Percentiles rank a stretch among this genome's conserved stretches.
Conservation (phyloP, 2,888 invertebrate species). For the Sturmia bella region DNA sequence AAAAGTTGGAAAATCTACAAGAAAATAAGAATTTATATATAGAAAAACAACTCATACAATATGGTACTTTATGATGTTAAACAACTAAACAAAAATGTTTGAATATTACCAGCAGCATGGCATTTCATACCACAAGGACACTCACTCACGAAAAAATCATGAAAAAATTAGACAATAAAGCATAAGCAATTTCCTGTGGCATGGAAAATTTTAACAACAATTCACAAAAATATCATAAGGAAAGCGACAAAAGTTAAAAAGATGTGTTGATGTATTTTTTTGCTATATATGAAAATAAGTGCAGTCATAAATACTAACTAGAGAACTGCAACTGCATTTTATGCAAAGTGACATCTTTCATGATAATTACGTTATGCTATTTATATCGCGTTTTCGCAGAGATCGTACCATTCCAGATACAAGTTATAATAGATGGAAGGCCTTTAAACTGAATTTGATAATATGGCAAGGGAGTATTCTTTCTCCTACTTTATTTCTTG, state of each 20-base stretch:
- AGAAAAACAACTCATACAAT: conserved; percentile 26
- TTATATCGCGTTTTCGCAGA: too few relatives aligned
- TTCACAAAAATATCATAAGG: conserved; percentile 16
- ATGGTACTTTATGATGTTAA: conserved; percentile 29
- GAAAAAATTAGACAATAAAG: conserved; percentile 32
- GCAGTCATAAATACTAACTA: not conserved
- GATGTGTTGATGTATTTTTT: conserved; percentile 40
- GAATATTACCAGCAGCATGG: conserved; percentile 13
- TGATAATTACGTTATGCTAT: too few relatives aligned
- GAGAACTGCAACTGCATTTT: not conserved
- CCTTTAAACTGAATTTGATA: too few relatives aligned
- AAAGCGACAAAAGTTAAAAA: conserved; percentile 46
- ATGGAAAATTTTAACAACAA: conserved; percentile 34
- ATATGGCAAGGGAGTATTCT: too few relatives aligned
- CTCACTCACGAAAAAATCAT: conserved; percentile 27
- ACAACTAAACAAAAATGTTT: conserved; percentile 11
- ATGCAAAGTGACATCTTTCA: conserved; percentile 13
- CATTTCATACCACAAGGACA: conserved; percentile 57
- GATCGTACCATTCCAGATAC: too few relatives aligned
- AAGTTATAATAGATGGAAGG: too few relatives aligned
- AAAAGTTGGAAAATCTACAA: conserved; percentile 52
- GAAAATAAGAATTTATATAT: conserved; percentile 2
- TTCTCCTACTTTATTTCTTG: too few relatives aligned
- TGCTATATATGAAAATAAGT: conserved; percentile 3
- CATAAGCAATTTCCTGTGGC: conserved; percentile 66